Percentiles rank a stretch among this genome's conserved stretches.
Evolutionary conservation across 2,113 vertebrate genomes (phyloP).

Genomic region (Orientallactaga bullata): DNA sequence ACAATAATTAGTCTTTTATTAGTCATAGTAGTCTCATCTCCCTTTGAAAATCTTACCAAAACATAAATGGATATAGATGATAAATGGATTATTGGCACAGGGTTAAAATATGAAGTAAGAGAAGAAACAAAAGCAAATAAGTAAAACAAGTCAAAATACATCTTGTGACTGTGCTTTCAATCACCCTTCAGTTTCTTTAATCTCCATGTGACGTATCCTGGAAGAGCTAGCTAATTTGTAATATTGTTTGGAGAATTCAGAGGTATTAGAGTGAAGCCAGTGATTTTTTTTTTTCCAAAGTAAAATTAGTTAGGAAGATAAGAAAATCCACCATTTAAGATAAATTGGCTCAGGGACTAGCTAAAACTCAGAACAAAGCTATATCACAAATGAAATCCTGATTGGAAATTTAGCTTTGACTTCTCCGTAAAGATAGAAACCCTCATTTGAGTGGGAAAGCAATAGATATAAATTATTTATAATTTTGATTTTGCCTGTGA

Average conservation of each 20-base stretch:
- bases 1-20: conserved; percentile 8
- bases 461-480: conserved; percentile 60
- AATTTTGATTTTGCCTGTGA: conserved; percentile 57
- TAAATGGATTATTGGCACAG: conserved; percentile 41
- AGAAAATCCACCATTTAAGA: conserved; percentile 78
- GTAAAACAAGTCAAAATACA: conserved; percentile 32
- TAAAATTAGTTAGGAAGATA: conserved; percentile 77
- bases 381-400: conserved; percentile 72
- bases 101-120: conserved; percentile 57
- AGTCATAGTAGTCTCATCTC: not conserved
- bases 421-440: conserved; percentile 61
- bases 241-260: conserved; percentile 79
- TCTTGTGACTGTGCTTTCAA: conserved; percentile 43
- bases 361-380: conserved; percentile 63
- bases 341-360: conserved; percentile 79
- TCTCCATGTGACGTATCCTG: conserved; percentile 70
- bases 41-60: conserved; percentile 43
- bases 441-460: conserved; percentile 36
- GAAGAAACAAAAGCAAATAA: conserved; percentile 60
- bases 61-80: conserved; percentile 42
- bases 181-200: conserved; percentile 67
- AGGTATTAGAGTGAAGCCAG: conserved; percentile 68
- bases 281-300: conserved; percentile 64
- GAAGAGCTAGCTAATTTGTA: conserved; percentile 72
- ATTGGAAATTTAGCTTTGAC: conserved; percentile 66